These are phyloP conservation scores for Mamestra brassicae DNA, from an alignment of 2,888 invertebrate genomes.

Conservation along the genomic window DNA sequence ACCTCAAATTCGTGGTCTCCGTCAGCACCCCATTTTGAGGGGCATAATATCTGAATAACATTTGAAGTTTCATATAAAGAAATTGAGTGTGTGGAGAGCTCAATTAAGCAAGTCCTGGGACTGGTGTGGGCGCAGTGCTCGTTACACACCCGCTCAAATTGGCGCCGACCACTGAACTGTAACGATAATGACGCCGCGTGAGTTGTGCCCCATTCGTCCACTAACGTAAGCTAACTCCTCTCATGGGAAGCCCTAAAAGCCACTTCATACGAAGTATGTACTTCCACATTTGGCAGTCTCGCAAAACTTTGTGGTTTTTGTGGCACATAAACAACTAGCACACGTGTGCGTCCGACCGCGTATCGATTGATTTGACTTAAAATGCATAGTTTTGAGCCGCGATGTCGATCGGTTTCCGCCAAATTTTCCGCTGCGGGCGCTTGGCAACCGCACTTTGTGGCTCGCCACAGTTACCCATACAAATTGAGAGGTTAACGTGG, in stretches of 20 bases:
- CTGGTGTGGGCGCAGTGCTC: constrained; percentile 80
- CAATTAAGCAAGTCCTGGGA: constrained; percentile 84
- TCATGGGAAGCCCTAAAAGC: constrained; percentile 86
- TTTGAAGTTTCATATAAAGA: constrained; percentile 74
- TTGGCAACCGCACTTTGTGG: constrained; percentile 85
- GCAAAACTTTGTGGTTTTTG: constrained; percentile 88
- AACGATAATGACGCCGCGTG: constrained; percentile 86
- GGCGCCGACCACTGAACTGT: constrained; percentile 84
- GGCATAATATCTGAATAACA: constrained; percentile 62
- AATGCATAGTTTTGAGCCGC: constrained; percentile 87
- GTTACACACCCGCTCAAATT: constrained; percentile 85
- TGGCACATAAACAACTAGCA: constrained; percentile 88
- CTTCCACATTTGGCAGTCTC: constrained; percentile 86
- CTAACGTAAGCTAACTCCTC: constrained; percentile 85
- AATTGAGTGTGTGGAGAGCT: constrained; percentile 76
- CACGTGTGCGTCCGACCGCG: constrained; percentile 85
- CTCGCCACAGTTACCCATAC: constrained; percentile 77
- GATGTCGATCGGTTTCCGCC: constrained; percentile 86
- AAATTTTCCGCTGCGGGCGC: constrained; percentile 86
- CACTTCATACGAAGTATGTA: constrained; percentile 79
- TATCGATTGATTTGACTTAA: constrained; percentile 89
- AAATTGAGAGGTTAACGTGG: constrained; percentile 76
- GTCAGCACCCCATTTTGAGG: constrained; percentile 17
- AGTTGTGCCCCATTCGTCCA: constrained; percentile 82
- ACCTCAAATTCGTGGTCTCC: constrained; percentile 5